Percentiles rank a stretch among this genome's conserved stretches.
These are phyloP conservation scores for Parasteatoda tepidariorum DNA, from an alignment of 1,140 invertebrate genomes.

Conservation along the genomic window DNA sequence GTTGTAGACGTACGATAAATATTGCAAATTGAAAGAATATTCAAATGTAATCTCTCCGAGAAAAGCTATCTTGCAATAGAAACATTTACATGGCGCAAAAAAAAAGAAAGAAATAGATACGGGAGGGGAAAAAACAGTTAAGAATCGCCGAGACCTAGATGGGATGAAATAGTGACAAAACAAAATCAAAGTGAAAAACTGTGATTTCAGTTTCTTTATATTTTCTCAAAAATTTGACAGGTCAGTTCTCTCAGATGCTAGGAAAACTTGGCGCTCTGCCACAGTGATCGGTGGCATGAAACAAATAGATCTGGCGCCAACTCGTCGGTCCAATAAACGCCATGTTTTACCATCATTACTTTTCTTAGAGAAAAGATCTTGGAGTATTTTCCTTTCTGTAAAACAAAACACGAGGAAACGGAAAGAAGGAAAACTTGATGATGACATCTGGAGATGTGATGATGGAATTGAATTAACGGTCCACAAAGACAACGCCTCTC, in stretches of 20 bases:
- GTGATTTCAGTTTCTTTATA: neutral
- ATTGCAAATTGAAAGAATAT: too few relatives aligned
- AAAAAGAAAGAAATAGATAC: neutral
- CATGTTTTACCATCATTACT: conserved; percentile 12
- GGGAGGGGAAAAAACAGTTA: too few relatives aligned
- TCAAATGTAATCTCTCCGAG: too few relatives aligned
- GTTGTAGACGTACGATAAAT: too few relatives aligned
- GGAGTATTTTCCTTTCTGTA: neutral
- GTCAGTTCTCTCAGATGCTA: neutral
- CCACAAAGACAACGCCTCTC: neutral
- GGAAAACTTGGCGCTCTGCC: conserved; percentile 22
- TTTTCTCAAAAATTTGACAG: conserved; percentile 14
- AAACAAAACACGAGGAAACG: conserved; percentile 4
- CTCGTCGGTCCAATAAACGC: conserved; percentile 12
- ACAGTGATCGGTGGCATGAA: conserved; percentile 12
- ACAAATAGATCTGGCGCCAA: conserved; percentile 32
- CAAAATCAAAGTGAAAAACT: conserved; percentile 1
- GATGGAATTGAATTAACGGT: conserved; percentile 27
- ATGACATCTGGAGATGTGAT: conserved; percentile 13
- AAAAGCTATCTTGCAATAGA: too few relatives aligned
- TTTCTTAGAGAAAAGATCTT: neutral
- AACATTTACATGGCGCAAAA: neutral
- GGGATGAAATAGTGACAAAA: conserved; percentile 17
- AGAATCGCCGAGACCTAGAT: too few relatives aligned
- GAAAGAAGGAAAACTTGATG: neutral